phyloP scores from a whole-genome alignment of 2,888 invertebrate genomes.

The Meiosimyza platycephala region DNA sequence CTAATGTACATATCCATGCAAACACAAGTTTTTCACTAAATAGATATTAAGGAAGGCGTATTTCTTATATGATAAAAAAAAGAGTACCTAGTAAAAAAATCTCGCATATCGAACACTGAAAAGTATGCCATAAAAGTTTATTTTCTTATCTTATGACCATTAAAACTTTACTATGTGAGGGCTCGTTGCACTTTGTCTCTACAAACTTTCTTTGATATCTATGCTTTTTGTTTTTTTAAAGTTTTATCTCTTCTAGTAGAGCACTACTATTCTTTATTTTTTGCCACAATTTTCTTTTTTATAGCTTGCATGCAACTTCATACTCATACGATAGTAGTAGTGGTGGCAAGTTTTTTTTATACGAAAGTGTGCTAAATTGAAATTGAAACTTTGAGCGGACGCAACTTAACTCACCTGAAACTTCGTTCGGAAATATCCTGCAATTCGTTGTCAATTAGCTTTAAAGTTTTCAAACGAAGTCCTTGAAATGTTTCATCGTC shows the following conservation, averaged over 20 bases:
- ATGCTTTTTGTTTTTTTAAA: background rate
- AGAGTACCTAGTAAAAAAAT: background rate
- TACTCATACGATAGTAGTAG: too few relatives aligned
- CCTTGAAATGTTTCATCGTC: constrained; percentile 84
- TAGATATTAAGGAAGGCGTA: background rate
- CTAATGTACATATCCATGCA: too few relatives aligned
- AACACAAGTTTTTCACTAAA: too few relatives aligned
- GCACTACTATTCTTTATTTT: background rate
- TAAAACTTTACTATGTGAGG: background rate
- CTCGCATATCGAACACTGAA: background rate
- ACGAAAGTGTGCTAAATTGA: constrained; percentile 28
- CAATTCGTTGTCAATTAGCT: constrained; percentile 85
- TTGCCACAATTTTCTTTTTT: background rate
- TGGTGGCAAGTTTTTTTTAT: background rate
- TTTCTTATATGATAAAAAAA: background rate
- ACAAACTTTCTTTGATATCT: background rate
- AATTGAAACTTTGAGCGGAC: background rate
- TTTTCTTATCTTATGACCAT: constrained; percentile 15
- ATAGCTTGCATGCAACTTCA: background rate
- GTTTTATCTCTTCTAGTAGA: background rate
- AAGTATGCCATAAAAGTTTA: background rate
- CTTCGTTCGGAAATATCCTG: constrained; percentile 83
- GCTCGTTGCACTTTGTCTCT: background rate
- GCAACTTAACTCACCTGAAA: constrained; percentile 74
- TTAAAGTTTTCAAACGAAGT: constrained; percentile 81